Base-by-base conservation (phyloP, 2,113 vertebrate species). In the Chlamydotis undulata region DNA sequence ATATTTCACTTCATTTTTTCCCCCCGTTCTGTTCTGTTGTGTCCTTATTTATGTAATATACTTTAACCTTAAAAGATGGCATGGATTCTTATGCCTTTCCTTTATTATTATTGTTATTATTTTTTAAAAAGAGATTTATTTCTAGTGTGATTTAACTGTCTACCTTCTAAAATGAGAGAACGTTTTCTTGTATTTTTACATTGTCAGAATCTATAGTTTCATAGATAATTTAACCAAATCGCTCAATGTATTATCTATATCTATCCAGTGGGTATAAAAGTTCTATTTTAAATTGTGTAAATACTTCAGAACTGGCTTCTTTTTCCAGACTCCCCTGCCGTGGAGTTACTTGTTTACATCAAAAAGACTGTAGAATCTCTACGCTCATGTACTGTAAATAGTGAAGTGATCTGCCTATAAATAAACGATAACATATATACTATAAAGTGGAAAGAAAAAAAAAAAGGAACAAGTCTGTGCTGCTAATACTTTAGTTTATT, bases 201-300 rank as follows among this genome's bases (percentile, higher is more conserved):
- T 99, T 99, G 99, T 99, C 98, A 99, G 99, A 99, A 99, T 98
- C 98, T 98, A 99, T 99, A 99, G 99, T 99, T 99, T 99, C 99
- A 97, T 99, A 99, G 99, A 99, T 99, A 98, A 98, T 98, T 99
- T 99, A 99, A 99, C 98, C 98, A 99, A 99, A 99, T 98, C 98
- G 98, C 98, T 99, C 98, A 99, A 97, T 99, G 98, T 99, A 99
- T 99, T 99, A 98, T 99, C 97, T 97, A 90, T 97, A 97, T 97
- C 97, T 99, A 99, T 99, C 98, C 98, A 92, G 99, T 99, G 98
- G 98, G 98, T 98, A 98, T 98, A 98, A 97, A 99, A 99, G 99
- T 99, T 99, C 99, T 99, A 99, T 99, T 99, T 99, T 99, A 99
- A 99, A 98, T 99, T 99, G 98, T 99, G 99, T 99, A 99, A 99